Conservation (phyloP, 2,888 invertebrate genomes). For the Arctia plantaginis region DNA sequence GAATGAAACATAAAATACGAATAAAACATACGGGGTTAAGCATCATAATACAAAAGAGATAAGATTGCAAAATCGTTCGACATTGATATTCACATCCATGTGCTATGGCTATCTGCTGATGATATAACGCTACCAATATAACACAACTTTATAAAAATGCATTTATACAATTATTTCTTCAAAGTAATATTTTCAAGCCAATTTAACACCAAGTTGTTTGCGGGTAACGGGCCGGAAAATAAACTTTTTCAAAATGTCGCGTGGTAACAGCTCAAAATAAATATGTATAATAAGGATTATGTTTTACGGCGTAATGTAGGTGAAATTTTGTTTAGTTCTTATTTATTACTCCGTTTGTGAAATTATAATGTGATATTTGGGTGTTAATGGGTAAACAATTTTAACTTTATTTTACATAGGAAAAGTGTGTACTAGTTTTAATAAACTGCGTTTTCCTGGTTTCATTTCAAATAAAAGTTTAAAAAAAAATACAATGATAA, state of each 20-base stretch:
- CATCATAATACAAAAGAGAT: slow-evolving; percentile 64
- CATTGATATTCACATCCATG: slow-evolving; percentile 59
- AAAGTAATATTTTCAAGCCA: neutral
- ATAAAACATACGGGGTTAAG: slow-evolving; percentile 38
- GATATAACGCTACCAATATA: slow-evolving; percentile 52
- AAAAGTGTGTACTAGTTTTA: neutral
- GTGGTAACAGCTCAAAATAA: neutral
- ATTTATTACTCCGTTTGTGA: neutral
- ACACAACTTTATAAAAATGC: slow-evolving; percentile 21
- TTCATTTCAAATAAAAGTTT: neutral
- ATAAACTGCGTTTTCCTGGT: neutral
- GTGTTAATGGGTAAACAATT: neutral
- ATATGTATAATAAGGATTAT: neutral
- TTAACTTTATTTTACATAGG: no score
- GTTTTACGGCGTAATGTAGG: neutral
- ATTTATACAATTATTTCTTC: slow-evolving; percentile 8
- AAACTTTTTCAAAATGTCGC: neutral
- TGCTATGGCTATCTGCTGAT: slow-evolving; percentile 42
- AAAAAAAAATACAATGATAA: neutral
- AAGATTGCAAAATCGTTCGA: slow-evolving; percentile 77
- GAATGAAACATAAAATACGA: slow-evolving; percentile 19
- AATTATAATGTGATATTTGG: neutral
- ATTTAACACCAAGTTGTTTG: slow-evolving; percentile 4
- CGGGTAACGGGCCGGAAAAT: slow-evolving; percentile 3
- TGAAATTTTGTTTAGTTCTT: neutral